These are phyloP conservation scores for Gryon sp. DNA, from an alignment of 1,140 invertebrate species.

Conservation along the genomic window DNA sequence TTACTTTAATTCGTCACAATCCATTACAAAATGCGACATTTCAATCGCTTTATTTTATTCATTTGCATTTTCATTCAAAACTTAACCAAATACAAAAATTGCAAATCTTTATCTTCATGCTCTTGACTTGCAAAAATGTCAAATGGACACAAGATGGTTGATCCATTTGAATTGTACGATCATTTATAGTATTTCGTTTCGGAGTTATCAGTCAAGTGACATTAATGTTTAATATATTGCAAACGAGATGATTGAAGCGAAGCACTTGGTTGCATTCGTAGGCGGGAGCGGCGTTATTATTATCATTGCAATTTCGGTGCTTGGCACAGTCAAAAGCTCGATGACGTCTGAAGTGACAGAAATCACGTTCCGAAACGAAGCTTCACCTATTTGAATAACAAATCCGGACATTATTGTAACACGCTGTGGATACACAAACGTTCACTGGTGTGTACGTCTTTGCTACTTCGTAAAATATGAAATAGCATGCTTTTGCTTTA, in stretches of 20 bases:
- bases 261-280: conserved; percentile 26
- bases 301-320: conserved; percentile 54
- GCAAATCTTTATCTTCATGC: no score
- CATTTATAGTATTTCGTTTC: conserved; percentile 7
- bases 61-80: no score
- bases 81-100: no score
- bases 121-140: no score
- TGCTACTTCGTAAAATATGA: conserved; percentile 41
- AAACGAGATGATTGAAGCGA: conserved; percentile 49
- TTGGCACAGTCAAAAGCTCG: conserved; percentile 50
- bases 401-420: conserved; percentile 60
- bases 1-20: conserved; percentile 8
- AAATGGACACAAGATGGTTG: no score
- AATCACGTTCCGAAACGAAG: conserved; percentile 59
- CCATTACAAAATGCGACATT: neutral
- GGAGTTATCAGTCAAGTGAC: conserved; percentile 25
- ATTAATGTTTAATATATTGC: conserved; percentile 41
- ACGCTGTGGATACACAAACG: conserved; percentile 38
- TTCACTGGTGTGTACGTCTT: conserved; percentile 22
- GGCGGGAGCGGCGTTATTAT: conserved; percentile 48
- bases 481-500: conserved; percentile 31
- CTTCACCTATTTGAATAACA: conserved; percentile 60
- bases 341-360: conserved; percentile 58
- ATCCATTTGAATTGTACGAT: no score
- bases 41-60: no score